phyloP scores from a whole-genome alignment of 2,888 invertebrate species.

The Crematogaster levior region DNA sequence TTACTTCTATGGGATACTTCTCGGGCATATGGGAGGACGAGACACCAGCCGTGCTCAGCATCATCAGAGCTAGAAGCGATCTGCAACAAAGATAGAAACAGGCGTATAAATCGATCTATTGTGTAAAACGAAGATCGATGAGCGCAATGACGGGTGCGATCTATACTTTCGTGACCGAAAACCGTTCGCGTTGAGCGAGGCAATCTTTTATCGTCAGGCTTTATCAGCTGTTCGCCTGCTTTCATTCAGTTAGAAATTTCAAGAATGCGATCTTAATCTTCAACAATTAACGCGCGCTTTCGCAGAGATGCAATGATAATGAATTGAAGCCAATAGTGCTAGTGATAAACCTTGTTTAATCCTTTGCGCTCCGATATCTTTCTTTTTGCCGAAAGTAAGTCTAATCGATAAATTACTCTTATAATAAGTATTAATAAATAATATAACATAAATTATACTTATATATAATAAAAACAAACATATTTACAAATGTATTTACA shows the following conservation, averaged over 20 bases:
- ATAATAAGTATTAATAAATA: too few relatives aligned
- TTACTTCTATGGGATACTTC: conserved; percentile 83
- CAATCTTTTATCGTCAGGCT: conserved; percentile 66
- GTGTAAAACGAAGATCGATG: conserved; percentile 39
- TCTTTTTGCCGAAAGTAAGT: neutral
- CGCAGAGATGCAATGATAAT: conserved; percentile 6
- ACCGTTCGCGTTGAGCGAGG: conserved; percentile 53
- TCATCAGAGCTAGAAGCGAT: conserved; percentile 78
- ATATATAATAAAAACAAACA: neutral
- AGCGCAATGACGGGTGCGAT: conserved; percentile 60
- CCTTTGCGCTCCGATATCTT: neutral
- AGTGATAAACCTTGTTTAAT: conserved; percentile 12
- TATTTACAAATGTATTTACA: too few relatives aligned
- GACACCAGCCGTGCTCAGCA: conserved; percentile 75
- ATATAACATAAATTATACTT: too few relatives aligned
- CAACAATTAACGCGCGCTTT: conserved; percentile 41
- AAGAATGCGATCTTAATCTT: conserved; percentile 69
- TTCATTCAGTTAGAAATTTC: conserved; percentile 68
- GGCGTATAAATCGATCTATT: conserved; percentile 63
- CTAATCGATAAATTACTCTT: neutral
- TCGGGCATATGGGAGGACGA: conserved; percentile 79
- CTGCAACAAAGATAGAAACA: conserved; percentile 77
- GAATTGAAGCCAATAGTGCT: conserved; percentile 14
- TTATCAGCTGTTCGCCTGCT: conserved; percentile 57
- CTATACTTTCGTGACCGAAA: conserved; percentile 56